Percentiles rank a stretch among this genome's conserved stretches.
Conservation (phyloP, 2,113 vertebrate genomes). For the Phaethon lepturus region DNA sequence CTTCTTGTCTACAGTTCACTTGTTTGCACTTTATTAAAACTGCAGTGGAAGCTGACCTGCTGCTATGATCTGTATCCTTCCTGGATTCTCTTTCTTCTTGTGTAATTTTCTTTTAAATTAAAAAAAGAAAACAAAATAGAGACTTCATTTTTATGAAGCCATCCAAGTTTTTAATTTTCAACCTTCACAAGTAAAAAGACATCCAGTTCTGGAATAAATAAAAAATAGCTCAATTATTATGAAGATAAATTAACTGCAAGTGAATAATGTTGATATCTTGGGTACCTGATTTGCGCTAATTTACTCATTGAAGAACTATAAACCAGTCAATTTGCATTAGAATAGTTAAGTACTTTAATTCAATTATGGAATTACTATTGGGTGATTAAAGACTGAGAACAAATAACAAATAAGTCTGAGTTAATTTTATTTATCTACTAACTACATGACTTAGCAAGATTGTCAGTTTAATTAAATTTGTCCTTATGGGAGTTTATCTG, state of each 20-base stretch:
- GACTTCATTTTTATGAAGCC: background rate
- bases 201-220: background rate
- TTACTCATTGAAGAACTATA: background rate
- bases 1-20: background rate
- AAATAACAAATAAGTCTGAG: slow-evolving; percentile 30
- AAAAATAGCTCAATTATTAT: background rate
- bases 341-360: slow-evolving; percentile 46
- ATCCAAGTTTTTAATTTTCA: background rate
- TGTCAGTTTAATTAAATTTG: slow-evolving; percentile 43
- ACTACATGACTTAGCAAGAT: background rate
- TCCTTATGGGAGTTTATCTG: background rate
- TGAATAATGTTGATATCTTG: background rate
- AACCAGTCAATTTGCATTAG: slow-evolving; percentile 17
- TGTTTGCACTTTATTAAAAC: background rate
- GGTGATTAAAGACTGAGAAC: slow-evolving; percentile 33
- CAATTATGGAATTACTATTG: slow-evolving; percentile 54
- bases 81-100: background rate
- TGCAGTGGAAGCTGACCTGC: background rate
- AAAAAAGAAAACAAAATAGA: background rate
- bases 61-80: background rate
- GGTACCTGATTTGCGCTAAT: background rate
- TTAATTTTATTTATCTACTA: slow-evolving; percentile 27
- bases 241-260: background rate
- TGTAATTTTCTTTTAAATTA: background rate
- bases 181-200: background rate